Evolutionary conservation across 23 tunicate species (phyloP).

Genomic region (Halocynthia roretzi): DNA sequence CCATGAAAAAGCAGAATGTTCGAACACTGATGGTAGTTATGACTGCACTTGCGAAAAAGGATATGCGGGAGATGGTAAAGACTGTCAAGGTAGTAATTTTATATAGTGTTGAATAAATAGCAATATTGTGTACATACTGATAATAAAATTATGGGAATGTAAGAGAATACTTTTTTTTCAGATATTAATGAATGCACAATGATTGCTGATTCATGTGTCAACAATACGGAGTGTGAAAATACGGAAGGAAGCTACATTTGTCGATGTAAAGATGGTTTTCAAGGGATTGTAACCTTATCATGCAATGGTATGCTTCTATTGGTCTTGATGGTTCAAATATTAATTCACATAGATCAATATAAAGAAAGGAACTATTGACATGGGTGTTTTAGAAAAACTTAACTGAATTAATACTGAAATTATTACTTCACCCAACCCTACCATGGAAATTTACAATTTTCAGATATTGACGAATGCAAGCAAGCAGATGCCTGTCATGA

Average conservation of each 20-base stretch:
- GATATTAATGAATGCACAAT: conserved; percentile 45
- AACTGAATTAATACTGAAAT: no score
- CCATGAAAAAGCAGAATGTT: conserved; percentile 33
- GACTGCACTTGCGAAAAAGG: conserved; percentile 29
- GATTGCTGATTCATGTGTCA: conserved; percentile 18
- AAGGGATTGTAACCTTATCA: conserved; percentile 13
- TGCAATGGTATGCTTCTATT: background rate
- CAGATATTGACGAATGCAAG: conserved; percentile 57
- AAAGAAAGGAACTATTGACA: no score
- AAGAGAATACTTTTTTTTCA: background rate
- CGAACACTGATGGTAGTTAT: conserved; percentile 27
- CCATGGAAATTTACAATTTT: background rate
- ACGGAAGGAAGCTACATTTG: conserved; percentile 41
- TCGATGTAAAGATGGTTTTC: conserved; percentile 32
- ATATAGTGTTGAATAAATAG: background rate
- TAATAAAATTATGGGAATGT: background rate
- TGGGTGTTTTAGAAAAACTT: no score
- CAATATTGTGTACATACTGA: background rate
- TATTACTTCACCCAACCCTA: no score
- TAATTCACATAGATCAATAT: background rate
- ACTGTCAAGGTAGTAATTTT: conserved; percentile 13
- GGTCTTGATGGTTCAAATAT: background rate
- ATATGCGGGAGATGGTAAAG: conserved; percentile 28
- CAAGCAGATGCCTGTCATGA: conserved; percentile 21
- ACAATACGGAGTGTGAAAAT: conserved; percentile 35